A percentile compares a stretch with the other conserved stretches of the same genome.
These are phyloP conservation scores for Aricia agestis DNA, from an alignment of 1,140 invertebrate species.

Conservation along the genomic window DNA sequence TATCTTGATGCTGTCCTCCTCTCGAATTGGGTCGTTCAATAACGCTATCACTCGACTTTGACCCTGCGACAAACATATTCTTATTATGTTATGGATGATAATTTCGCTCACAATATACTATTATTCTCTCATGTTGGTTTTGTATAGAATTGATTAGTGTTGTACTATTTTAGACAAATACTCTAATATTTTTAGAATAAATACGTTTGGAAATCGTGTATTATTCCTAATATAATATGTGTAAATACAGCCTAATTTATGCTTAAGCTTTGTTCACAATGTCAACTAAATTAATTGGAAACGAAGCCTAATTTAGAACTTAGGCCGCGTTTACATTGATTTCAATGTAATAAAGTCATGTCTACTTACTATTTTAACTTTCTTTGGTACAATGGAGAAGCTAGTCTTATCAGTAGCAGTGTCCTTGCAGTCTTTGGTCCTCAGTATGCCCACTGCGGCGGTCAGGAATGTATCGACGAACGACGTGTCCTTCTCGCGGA, in stretches of 20 bases:
- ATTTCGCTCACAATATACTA: background rate
- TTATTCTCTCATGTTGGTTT: too few species aligned
- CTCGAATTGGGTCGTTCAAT: constrained; percentile 84
- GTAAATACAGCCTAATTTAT: too few species aligned
- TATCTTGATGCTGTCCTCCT: constrained; percentile 84
- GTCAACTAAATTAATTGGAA: too few species aligned
- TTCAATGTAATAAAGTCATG: background rate
- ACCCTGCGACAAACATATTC: constrained; percentile 75
- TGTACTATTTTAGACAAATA: too few species aligned
- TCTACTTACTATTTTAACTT: constrained; percentile 83
- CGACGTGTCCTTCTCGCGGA: constrained; percentile 86
- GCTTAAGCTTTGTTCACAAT: too few species aligned
- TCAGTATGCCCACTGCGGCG: constrained; percentile 85
- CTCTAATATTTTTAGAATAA: too few species aligned
- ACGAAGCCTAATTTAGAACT: too few species aligned
- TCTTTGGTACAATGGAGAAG: constrained; percentile 87
- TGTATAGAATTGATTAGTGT: too few species aligned
- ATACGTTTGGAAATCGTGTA: too few species aligned
- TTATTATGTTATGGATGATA: constrained; percentile 24
- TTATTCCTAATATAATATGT: too few species aligned
- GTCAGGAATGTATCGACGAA: constrained; percentile 88
- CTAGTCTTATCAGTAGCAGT: constrained; percentile 79
- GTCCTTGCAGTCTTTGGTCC: constrained; percentile 78
- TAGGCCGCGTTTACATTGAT: too few species aligned
- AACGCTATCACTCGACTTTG: constrained; percentile 89